Evolutionary conservation across 2,888 invertebrate genomes (phyloP), one percentile per base, ranked within the genome.

Genomic region (Clepsis dumicolana): DNA sequence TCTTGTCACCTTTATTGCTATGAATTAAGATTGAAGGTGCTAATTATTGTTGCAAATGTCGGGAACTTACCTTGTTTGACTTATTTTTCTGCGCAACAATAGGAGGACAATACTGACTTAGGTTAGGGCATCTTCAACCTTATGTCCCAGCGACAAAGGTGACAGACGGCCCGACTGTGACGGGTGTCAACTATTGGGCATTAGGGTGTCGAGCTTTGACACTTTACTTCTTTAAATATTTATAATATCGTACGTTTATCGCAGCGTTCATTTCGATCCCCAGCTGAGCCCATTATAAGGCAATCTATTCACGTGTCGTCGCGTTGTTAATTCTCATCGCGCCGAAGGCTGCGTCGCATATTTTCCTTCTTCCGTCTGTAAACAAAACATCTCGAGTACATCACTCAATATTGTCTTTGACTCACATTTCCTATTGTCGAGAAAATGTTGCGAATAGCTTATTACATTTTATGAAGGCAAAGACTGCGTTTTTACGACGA

Each of bases 291-390:
- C 10, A 56, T 18, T 35, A 2, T 52, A 60, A 24, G 14, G 52
- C 65, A 65, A 44, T 7, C 65, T 29, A 29, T 53, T 29, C 65
- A 65, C 65, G 65, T 65, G 53, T 21, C 16, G 18, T 12, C 8
- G 35, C n/a, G 56, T 56, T 3, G 56, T 56, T 52, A 52, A 35
- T 56, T 12, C 29, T 27, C 16, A 5, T 2, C 27, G 14, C 44
- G 50, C 57, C 25, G 44, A 66, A 61, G 66, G 48, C 53, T 61
- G 44, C 52, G 25, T 41, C 56, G 5, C 38, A n/a, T 18, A 35
- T 66, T 56, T 61, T 61, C 66, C 66, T 61, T 66, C 44, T 66
- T 66, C 54, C 54, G 56, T 59, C 21, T 16, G 50, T 38, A 59
- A 57, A 57, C 48, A 50, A 57, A 53, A 18, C 60, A 60, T 60